A percentile compares a stretch with the other conserved stretches of the same genome.
phyloP scores from a whole-genome alignment of 2,113 vertebrate genomes.

The Perccottus glenii region DNA sequence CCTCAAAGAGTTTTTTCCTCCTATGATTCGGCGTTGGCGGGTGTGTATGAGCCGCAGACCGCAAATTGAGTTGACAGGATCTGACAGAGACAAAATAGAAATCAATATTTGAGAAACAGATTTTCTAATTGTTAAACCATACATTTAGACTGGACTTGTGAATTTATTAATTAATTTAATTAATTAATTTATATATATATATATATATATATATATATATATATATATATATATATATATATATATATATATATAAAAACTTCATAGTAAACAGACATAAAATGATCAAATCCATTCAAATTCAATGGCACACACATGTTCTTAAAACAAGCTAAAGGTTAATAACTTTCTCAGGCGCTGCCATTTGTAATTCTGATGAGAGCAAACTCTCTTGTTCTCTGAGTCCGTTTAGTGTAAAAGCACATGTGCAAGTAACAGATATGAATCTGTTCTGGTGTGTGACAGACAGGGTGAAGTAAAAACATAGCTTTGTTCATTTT shows the following conservation, averaged over 20 bases:
- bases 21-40: slow-evolving; percentile 94
- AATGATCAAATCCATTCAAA: not conserved
- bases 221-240: too few species aligned
- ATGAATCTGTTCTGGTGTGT: too few species aligned
- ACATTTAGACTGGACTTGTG: slow-evolving; percentile 31
- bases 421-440: too few species aligned
- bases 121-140: slow-evolving; percentile 63
- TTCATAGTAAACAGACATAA: not conserved
- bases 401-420: too few species aligned
- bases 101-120: slow-evolving; percentile 12
- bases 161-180: slow-evolving; percentile 36
- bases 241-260: too few species aligned
- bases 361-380: too few species aligned
- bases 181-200: too few species aligned
- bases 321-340: slow-evolving; percentile 6
- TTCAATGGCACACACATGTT: slow-evolving; percentile 8
- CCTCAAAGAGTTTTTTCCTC: slow-evolving; percentile 96
- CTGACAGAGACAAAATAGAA: slow-evolving; percentile 76
- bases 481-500: too few species aligned
- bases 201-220: too few species aligned
- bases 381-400: too few species aligned
- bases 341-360: too few species aligned
- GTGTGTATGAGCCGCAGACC: slow-evolving; percentile 87
- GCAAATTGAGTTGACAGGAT: slow-evolving; percentile 82
- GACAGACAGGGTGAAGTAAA: too few species aligned